Conservation (phyloP, 2,113 vertebrate species). For the Erythrolamprus reginae region DNA sequence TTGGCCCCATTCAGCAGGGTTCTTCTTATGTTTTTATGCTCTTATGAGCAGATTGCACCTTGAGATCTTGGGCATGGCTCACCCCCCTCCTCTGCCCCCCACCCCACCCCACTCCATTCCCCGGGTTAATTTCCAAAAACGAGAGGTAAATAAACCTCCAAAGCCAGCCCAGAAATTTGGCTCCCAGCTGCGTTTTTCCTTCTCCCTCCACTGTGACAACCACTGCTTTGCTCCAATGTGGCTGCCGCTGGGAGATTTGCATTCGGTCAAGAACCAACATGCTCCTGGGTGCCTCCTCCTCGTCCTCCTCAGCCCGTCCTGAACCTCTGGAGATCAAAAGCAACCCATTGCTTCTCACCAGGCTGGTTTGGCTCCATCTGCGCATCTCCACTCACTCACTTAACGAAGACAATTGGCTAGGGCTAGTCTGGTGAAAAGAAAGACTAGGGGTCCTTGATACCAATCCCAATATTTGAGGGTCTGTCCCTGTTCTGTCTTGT, state of each 20-base stretch:
- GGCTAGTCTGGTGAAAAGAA: no score
- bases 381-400: background rate
- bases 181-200: background rate
- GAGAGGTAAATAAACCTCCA: background rate
- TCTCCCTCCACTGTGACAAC: background rate
- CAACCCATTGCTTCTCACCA: background rate
- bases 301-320: background rate
- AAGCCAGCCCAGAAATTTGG: background rate
- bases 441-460: no score
- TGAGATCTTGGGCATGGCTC: background rate
- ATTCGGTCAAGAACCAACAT: background rate
- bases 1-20: no score
- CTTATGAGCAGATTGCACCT: background rate
- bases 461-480: no score
- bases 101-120: background rate
- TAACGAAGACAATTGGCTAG: background rate
- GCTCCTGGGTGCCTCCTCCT: background rate
- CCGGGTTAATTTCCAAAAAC: background rate
- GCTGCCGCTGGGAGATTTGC: background rate
- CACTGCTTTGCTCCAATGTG: background rate
- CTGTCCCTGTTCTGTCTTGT: no score
- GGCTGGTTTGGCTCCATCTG: background rate
- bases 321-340: background rate
- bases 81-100: no score
- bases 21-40: no score